Conservation (phyloP, 2,113 vertebrate species). For the Murina feae region DNA sequence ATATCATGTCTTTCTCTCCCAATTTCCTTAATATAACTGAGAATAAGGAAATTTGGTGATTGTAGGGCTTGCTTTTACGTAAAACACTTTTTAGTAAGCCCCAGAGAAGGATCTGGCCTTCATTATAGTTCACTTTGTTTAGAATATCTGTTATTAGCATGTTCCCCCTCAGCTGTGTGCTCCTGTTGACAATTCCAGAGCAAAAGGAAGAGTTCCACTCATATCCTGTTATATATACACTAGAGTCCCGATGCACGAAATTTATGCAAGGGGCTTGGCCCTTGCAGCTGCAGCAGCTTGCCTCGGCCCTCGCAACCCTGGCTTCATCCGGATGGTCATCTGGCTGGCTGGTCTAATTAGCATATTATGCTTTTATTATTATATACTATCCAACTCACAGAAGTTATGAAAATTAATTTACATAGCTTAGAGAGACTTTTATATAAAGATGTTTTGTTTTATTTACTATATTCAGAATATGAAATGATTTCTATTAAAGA, state of each 20-base stretch:
- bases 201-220: neutral
- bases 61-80: neutral
- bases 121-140: neutral
- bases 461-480: slow-evolving; percentile 1
- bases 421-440: slow-evolving; percentile 1
- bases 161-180: neutral
- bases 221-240: neutral
- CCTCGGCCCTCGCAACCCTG: no score
- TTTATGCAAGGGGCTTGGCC: no score
- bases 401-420: slow-evolving; percentile 23
- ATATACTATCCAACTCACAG: neutral
- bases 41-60: neutral
- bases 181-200: neutral
- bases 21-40: slow-evolving; percentile 10
- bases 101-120: neutral
- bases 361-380: no score
- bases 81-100: neutral
- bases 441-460: neutral
- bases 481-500: neutral
- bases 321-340: no score
- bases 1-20: neutral
- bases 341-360: no score
- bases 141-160: neutral
- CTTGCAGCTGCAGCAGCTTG: no score
- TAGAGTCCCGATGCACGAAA: no score